phyloP scores from a whole-genome alignment of 2,113 vertebrate genomes.

The Petroica traversi region DNA sequence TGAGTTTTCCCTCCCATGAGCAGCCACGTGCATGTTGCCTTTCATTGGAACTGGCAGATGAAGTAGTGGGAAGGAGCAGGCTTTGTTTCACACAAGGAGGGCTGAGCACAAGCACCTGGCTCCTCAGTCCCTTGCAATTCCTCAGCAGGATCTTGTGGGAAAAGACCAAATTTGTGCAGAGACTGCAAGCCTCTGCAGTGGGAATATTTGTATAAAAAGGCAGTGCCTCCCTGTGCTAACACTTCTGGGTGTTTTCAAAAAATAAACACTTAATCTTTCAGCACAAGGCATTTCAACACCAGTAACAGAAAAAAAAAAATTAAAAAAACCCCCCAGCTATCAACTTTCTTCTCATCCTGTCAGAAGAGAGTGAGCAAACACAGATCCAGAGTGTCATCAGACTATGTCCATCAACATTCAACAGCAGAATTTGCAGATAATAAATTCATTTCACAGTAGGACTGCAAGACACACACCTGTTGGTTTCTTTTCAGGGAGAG shows the following conservation, averaged over 20 bases:
- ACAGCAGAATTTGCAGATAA: not conserved
- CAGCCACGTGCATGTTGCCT: not conserved
- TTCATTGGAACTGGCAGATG: not conserved
- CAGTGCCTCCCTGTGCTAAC: not conserved
- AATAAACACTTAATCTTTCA: not conserved
- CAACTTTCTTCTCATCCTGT: not conserved
- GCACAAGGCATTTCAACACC: not conserved
- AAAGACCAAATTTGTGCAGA: not conserved
- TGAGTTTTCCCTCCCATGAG: not conserved
- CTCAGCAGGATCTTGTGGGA: not conserved
- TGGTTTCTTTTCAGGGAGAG: constrained; percentile 87
- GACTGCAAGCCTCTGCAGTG: not conserved
- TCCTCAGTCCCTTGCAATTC: not conserved
- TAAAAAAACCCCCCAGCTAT: not conserved
- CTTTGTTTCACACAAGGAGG: not conserved
- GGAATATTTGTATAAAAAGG: not conserved
- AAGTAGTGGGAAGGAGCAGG: not conserved
- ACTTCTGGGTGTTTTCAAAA: not conserved
- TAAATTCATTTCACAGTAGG: not conserved
- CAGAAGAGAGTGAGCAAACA: not conserved
- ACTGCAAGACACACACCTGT: constrained; percentile 72
- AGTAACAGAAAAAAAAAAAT: not conserved
- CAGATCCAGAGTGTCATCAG: not conserved
- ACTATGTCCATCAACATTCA: not conserved
- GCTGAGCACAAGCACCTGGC: not conserved